Base-by-base conservation (phyloP, 2,888 invertebrate genomes). In the Hydropsyche betteni region DNA sequence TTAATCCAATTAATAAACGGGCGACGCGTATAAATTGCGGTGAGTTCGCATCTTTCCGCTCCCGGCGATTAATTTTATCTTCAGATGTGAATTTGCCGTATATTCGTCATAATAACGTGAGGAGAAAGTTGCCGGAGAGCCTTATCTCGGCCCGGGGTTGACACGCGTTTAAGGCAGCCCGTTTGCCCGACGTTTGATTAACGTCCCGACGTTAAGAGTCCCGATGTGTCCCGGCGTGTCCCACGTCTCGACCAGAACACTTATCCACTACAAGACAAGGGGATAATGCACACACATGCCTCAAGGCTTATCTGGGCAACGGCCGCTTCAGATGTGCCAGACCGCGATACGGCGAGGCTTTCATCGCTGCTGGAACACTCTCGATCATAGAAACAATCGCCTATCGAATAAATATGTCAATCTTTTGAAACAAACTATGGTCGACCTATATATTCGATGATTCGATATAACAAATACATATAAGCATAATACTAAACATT, bases 181-280 rank as follows among this genome's bases (percentile, higher is more conserved):
- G 36, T 53, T 55, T 53, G 8, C 33, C 12, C 64, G 38, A 72
- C 72, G 38, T 72, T 72, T 72, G 72, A 72, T 72, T 72, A 72
- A 72, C 72, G 72, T 61, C 44, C 24, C 33, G 72, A 34, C 5
- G 53, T 53, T 51, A 52, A 24, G 44, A 33, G 64, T 44, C n/a
- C 38, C 72, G 72, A 44, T 53, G 55, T 55, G 71, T 44, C n/a
- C 38, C 72, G 72, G 10, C 24, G 55, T 55, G 71, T 61, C 16
- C 38, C 24, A 38, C 72, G 72, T 72, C 36, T 72, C 72, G 72
- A 58, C 61, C 58, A 38, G 61, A 38, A 38, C 72, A 72, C 72
- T 72, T 72, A 72, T 72, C 72, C 72, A 58, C 72, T 61, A 72
- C 72, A 58, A 72, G 72, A 72, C 72, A 72, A 58, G 72, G 64